Evolutionary conservation across 2,888 invertebrate genomes (phyloP).

Genomic region (Eutolmus rufibarbis): DNA sequence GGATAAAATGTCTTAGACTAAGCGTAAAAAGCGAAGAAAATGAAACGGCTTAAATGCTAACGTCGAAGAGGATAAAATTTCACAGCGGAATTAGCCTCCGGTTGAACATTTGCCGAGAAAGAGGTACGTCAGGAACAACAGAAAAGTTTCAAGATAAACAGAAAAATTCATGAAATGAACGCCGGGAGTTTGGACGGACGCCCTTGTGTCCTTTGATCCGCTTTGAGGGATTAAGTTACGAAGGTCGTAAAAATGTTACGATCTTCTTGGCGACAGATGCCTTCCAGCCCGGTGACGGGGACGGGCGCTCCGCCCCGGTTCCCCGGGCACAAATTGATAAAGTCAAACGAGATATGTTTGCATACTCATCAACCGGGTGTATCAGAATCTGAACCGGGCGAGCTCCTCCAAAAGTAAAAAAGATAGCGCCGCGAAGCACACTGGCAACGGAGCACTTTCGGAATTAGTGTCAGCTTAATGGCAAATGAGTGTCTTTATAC

Average conservation of each 20-base stretch:
- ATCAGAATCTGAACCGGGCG: not conserved
- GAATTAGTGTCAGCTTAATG: conserved; percentile 12
- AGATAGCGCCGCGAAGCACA: not conserved
- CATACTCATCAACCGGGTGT: conserved; percentile 8
- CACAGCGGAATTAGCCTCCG: conserved; percentile 28
- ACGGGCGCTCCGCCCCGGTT: not conserved
- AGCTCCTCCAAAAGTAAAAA: not conserved
- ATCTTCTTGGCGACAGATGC: conserved; percentile 29
- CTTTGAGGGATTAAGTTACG: conserved; percentile 17
- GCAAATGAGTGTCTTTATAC: not conserved
- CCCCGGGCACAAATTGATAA: conserved; percentile 2
- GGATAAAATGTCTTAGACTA: conserved; percentile 5
- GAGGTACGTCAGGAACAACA: not conserved
- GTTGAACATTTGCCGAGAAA: not conserved
- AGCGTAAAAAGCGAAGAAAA: not conserved
- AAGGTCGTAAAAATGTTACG: conserved; percentile 29
- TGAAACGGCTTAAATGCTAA: conserved; percentile 24
- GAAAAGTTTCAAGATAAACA: conserved; percentile 13
- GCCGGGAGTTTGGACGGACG: not conserved
- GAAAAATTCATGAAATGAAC: conserved; percentile 8
- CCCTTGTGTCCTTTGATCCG: conserved; percentile 14
- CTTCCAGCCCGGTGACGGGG: not conserved
- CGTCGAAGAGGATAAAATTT: conserved; percentile 1
- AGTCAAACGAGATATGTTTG: conserved; percentile 29
- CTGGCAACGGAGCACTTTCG: not conserved